Conservation (phyloP, 1,140 invertebrate species). For the Rhynchophorus ferrugineus region DNA sequence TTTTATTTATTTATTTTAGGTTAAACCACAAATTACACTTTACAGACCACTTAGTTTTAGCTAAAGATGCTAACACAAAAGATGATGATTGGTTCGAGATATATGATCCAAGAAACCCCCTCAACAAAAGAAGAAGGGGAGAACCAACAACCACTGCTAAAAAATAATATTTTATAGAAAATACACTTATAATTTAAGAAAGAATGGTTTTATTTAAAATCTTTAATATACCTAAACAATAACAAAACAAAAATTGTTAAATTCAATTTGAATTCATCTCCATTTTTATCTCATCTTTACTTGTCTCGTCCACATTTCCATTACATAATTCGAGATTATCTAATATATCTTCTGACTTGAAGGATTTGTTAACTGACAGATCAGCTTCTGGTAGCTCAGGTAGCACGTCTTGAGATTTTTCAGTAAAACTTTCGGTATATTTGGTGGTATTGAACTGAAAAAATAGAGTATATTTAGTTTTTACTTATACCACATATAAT, state of each 20-base stretch:
- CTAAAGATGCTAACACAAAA: slow-evolving; percentile 92
- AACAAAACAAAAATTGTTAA: no score
- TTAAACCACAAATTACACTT: slow-evolving; percentile 73
- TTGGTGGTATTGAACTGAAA: slow-evolving; percentile 17
- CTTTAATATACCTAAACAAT: no score
- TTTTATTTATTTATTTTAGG: slow-evolving; percentile 42
- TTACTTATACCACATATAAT: not conserved
- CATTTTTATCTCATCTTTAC: not conserved
- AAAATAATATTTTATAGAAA: not conserved
- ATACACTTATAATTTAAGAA: not conserved
- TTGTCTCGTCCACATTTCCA: not conserved
- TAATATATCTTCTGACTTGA: not conserved
- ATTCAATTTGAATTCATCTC: not conserved
- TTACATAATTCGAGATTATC: not conserved
- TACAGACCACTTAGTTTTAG: slow-evolving; percentile 67
- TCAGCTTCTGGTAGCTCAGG: slow-evolving; percentile 2
- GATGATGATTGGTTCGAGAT: slow-evolving; percentile 95
- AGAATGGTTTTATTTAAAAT: not conserved
- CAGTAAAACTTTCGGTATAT: slow-evolving; percentile 14
- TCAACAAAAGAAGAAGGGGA: slow-evolving; percentile 83
- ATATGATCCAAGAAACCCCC: slow-evolving; percentile 87
- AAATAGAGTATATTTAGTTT: not conserved
- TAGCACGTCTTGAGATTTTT: slow-evolving; percentile 3
- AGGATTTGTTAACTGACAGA: no score
- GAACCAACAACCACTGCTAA: slow-evolving; percentile 34